phyloP scores from a whole-genome alignment of 2,888 invertebrate genomes.

The Spicauda simplicius region DNA sequence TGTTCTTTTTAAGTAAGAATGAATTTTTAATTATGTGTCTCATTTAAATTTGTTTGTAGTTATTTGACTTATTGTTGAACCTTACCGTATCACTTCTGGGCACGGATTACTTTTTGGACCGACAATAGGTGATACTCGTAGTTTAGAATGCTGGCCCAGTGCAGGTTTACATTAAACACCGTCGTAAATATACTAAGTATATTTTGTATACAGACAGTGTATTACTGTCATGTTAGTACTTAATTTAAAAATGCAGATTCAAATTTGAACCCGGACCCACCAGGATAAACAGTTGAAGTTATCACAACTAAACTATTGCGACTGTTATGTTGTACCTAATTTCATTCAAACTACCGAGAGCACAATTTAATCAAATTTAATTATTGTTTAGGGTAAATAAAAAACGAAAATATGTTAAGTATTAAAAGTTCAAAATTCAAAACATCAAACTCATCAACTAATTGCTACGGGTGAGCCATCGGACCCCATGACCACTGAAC shows the following conservation, averaged over 20 bases:
- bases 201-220: too few species aligned
- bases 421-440: conserved; percentile 60
- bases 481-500: conserved; percentile 38
- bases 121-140: too few species aligned
- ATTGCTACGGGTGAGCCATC: conserved; percentile 53
- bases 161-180: too few species aligned
- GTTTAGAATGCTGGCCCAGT: too few species aligned
- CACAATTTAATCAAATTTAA: conserved; percentile 74
- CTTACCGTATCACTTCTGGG: too few species aligned
- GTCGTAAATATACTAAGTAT: too few species aligned
- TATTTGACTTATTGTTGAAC: not conserved
- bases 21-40: conserved; percentile 56
- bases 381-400: conserved; percentile 62
- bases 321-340: conserved; percentile 64
- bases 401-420: conserved; percentile 59
- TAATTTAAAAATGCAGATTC: too few species aligned
- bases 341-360: conserved; percentile 66
- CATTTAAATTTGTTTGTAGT: conserved; percentile 58
- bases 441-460: conserved; percentile 58
- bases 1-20: conserved; percentile 43
- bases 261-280: not conserved
- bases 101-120: too few species aligned
- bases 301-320: too few species aligned
- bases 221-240: too few species aligned
- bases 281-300: not conserved